phyloP scores from a whole-genome alignment of 2,113 vertebrate species.

The Isurus oxyrinchus region DNA sequence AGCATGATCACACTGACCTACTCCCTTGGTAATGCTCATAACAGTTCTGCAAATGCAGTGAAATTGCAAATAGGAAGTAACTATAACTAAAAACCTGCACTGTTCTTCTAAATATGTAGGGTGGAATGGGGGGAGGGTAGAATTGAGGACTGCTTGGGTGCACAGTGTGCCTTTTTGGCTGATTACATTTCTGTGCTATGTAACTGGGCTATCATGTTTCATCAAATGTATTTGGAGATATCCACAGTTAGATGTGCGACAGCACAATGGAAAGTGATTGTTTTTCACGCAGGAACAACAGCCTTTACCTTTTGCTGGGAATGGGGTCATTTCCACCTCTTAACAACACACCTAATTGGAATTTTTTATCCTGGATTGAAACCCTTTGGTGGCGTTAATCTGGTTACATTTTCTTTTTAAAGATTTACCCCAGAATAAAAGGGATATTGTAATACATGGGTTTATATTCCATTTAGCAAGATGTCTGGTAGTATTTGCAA shows the following conservation, averaged over 20 bases:
- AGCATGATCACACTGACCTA: neutral
- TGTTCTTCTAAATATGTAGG: neutral
- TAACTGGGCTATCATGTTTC: neutral
- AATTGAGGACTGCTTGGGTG: neutral
- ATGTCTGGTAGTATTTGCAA: neutral
- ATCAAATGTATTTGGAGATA: neutral
- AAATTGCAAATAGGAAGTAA: neutral
- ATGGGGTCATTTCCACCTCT: neutral
- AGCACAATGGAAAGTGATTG: neutral
- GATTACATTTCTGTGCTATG: neutral
- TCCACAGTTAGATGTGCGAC: neutral
- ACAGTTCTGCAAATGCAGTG: neutral
- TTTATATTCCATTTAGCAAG: neutral
- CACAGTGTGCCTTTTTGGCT: neutral
- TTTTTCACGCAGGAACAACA: neutral
- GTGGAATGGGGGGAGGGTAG: neutral
- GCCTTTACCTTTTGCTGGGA: neutral
- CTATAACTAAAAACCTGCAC: neutral
- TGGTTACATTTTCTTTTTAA: neutral
- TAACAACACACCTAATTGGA: neutral
- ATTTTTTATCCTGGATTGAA: neutral
- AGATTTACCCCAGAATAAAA: neutral
- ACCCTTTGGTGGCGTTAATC: neutral
- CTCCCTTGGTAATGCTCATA: neutral
- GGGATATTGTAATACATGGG: neutral